phyloP scores from a whole-genome alignment of 2,113 vertebrate species.

The Synchiropus splendidus region DNA sequence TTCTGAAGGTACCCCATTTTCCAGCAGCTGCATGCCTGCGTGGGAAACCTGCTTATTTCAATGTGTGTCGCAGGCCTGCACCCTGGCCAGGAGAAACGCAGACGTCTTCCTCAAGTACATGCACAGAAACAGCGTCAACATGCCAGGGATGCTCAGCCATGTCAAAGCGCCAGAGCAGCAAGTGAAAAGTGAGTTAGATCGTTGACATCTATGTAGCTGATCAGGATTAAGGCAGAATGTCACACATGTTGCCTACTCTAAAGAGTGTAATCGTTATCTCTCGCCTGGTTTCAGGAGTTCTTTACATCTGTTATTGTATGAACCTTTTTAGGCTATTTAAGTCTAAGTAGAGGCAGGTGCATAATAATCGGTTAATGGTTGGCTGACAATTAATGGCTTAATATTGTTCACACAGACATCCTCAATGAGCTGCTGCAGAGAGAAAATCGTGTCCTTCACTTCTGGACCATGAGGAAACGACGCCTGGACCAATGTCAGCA shows the following conservation, averaged over 20 bases:
- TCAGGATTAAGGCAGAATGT: too few species aligned
- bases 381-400: neutral
- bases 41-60: conserved; percentile 49
- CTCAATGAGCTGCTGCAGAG: conserved; percentile 94
- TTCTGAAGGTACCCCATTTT: conserved; percentile 77
- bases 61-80: conserved; percentile 76
- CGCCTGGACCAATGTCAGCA: conserved; percentile 97
- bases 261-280: too few species aligned
- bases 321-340: too few species aligned
- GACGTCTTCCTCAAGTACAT: conserved; percentile 98
- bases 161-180: conserved; percentile 96
- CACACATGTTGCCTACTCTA: too few species aligned
- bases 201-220: too few species aligned
- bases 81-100: conserved; percentile 87
- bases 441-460: conserved; percentile 95
- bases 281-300: too few species aligned
- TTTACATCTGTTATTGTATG: too few species aligned
- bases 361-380: too few species aligned
- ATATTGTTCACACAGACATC: conserved; percentile 71
- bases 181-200: conserved; percentile 85
- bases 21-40: conserved; percentile 87
- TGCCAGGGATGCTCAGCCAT: conserved; percentile 96
- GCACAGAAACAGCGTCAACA: conserved; percentile 97
- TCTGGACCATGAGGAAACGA: conserved; percentile 96
- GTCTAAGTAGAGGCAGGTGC: too few species aligned